These are phyloP conservation scores for Drymodes brunneopygia DNA, from an alignment of 2,113 vertebrate species.

Conservation along the genomic window DNA sequence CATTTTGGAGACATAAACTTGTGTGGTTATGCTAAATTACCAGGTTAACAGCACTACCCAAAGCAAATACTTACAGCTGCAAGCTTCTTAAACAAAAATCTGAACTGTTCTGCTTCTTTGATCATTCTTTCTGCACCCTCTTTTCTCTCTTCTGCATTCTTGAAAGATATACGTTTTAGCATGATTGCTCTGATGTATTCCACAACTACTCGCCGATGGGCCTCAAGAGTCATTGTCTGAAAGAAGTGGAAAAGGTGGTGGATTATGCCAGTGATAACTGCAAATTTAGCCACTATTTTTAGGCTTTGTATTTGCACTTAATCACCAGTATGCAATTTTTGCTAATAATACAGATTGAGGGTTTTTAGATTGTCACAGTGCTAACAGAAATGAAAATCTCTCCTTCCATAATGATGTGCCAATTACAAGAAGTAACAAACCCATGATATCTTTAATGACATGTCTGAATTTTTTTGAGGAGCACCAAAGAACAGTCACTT, in stretches of 20 bases:
- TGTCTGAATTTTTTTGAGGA: not conserved
- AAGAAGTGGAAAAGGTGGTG: not conserved
- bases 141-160: conserved; percentile 88
- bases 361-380: not conserved
- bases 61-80: conserved; percentile 69
- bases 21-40: not conserved
- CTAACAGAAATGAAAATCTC: not conserved
- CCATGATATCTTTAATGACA: not conserved
- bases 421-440: not conserved
- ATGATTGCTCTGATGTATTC: conserved; percentile 95
- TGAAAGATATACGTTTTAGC: conserved; percentile 93
- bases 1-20: not conserved
- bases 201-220: conserved; percentile 88
- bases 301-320: not conserved
- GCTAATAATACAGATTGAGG: not conserved
- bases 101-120: conserved; percentile 90
- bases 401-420: too few relatives aligned
- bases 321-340: not conserved
- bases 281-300: not conserved
- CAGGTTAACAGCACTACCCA: not conserved
- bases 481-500: not conserved
- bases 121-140: conserved; percentile 95
- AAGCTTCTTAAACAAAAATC: conserved; percentile 91
- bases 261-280: not conserved
- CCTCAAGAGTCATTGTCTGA: conserved; percentile 90